Evolutionary conservation across 2,113 vertebrate species (phyloP).

Genomic region (Anthoscopus minutus): DNA sequence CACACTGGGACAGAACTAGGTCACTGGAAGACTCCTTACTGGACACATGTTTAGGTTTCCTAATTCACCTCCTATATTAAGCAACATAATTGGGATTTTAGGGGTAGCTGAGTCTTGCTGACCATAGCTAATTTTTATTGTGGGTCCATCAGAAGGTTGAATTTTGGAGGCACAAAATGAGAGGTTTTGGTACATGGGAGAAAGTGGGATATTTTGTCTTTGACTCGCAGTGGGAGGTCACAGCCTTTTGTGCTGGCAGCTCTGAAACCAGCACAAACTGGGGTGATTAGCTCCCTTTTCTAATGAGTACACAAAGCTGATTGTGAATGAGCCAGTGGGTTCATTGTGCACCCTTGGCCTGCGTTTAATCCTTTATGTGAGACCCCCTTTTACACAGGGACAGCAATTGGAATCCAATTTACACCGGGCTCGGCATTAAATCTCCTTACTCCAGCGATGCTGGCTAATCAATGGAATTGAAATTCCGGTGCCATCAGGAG

Average conservation of each 20-base stretch:
- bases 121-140: neutral
- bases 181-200: neutral
- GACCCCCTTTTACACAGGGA: conserved; percentile 31
- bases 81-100: neutral
- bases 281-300: conserved; percentile 59
- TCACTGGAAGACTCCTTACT: conserved; percentile 17
- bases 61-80: neutral
- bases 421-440: conserved; percentile 10
- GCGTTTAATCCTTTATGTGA: conserved; percentile 60
- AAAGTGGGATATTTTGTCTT: conserved; percentile 27
- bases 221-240: conserved; percentile 46
- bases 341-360: conserved; percentile 60
- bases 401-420: conserved; percentile 63
- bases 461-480: conserved; percentile 46
- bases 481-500: conserved; percentile 15
- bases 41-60: conserved; percentile 35
- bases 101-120: conserved; percentile 4
- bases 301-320: conserved; percentile 62
- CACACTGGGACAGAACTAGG: conserved; percentile 49
- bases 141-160: neutral
- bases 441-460: conserved; percentile 16
- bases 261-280: conserved; percentile 50
- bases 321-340: conserved; percentile 61
- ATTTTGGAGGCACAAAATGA: conserved; percentile 4
- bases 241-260: conserved; percentile 47